Evolutionary conservation across 2,888 invertebrate genomes (phyloP), one percentile per base, ranked within the genome.

Genomic region (Dichetophora obliterata): DNA sequence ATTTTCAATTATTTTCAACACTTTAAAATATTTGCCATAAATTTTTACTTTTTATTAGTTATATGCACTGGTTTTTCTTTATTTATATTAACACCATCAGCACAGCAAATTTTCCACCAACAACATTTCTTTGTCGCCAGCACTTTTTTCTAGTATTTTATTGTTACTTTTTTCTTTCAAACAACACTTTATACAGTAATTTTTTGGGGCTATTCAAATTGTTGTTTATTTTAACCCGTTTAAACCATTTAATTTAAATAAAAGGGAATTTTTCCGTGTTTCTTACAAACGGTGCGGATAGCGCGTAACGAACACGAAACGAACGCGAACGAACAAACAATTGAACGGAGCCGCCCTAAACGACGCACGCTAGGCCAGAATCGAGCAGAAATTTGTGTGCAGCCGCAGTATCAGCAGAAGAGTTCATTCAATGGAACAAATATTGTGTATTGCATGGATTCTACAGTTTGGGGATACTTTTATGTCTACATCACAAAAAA

Each of bases 291-390:
- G 54, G 54, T 31, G 54, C 16, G 71, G 76, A 71, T 78, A 79
- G 71, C 79, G 76, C 74, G 76, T 74, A 72, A 68, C 70, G 74
- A 61, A 37, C 70, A 74, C 74, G 77, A 37, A 48, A 52, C 73
- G 78, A 75, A 76, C 75, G 72, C 76, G 75, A 61, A 76, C 69
- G 76, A 66, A 75, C 65, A 48, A 69, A 71, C 74, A 73, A 68
- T 76, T 78, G 66, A 75, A 79, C 76, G 82, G 82, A 80, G 81
- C 82, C 82, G 82, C 82, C 82, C 82, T 81, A 81, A 80, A 77
- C 79, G 77, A 76, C 71, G 68, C 43, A 76, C 74, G 57, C 70
- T 24, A 75, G 57, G 69, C 72, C 52, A 75, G 61, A 72, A 50
- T 71, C 43, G 71, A 76, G 65, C 65, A 59, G 22, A 59, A 66